Percentiles rank a stretch among this genome's conserved stretches.
phyloP scores from a whole-genome alignment of 2,888 invertebrate genomes.

The Tenthredo scrophulariae region DNA sequence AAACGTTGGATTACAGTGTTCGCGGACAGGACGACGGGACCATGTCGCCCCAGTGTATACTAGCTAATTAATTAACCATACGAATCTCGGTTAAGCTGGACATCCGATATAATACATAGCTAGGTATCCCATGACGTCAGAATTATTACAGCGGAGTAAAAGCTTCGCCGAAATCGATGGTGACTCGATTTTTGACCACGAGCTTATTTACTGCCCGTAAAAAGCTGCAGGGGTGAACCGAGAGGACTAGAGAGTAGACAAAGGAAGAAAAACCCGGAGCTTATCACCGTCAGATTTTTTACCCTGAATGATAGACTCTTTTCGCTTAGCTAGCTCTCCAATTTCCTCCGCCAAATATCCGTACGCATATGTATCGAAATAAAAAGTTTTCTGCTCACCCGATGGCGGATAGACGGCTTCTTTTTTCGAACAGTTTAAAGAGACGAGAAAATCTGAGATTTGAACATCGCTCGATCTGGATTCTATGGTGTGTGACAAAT shows the following conservation, averaged over 20 bases:
- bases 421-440: too few species aligned
- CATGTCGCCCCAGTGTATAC: background rate
- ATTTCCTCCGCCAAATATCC: background rate
- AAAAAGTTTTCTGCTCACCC: too few species aligned
- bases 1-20: conserved; percentile 44
- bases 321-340: background rate
- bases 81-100: conserved; percentile 41
- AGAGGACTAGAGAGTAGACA: background rate
- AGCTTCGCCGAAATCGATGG: background rate
- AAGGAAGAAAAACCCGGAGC: background rate
- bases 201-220: background rate
- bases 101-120: background rate
- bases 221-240: background rate
- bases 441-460: too few species aligned
- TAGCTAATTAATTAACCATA: conserved; percentile 52
- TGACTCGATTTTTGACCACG: conserved; percentile 7
- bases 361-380: background rate
- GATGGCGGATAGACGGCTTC: too few species aligned
- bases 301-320: background rate
- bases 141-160: background rate
- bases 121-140: background rate
- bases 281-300: conserved; percentile 1
- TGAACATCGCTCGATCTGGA: too few species aligned
- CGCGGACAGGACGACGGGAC: conserved; percentile 16
- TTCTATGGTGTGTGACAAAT: too few species aligned